Base-by-base conservation (phyloP, 2,797 vertebrate genomes). In the Premnoplex brunnescens region DNA sequence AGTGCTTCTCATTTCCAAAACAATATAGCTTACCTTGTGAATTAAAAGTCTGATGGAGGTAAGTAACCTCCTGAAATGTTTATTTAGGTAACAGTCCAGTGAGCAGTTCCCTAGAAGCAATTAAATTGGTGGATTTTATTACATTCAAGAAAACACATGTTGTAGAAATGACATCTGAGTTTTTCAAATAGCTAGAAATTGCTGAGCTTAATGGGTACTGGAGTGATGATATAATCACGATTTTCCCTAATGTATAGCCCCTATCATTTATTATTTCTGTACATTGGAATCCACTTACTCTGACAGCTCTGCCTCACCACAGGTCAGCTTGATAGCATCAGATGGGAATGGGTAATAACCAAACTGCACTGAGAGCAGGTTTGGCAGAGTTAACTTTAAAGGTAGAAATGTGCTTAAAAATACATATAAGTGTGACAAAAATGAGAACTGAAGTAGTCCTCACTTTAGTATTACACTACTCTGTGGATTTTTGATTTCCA, bases 211-310 rank as follows among this genome's bases (percentile, higher is more conserved):
- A 96, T 95, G 94, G 72, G 23, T 24, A 71, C 60, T 49, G 64
- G 68, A 95, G 83, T 86, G 95, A 96, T 94, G 88, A 91, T 82
- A 96, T 95, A 95, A 97, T 97, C 87, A 91, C 87, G 69, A 85
- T 92, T 96, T 92, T 89, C 86, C 95, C 86, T 79, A 68, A 55
- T 54, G 77, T 79, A 66, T 62, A 83, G 30, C 62, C 44, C 60
- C 78, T 82, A 64, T 83, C 63, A 81, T 97, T 96, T 94, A 91
- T 97, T 94, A 95, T 94, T 97, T 95, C 59, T 91, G 36, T 90
- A 82, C 54, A 51, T 7, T 89, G 81, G 72, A 90, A 92, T 87
- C 74, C 2, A 3, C 90, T 96, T 94, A 72, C 59, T 77, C 62
- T 97, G 93, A 93, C 93, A 96, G 80, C 68, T 63, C 39, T 92